Evolutionary conservation across 2,113 vertebrate genomes (phyloP), one percentile per base, ranked within the genome.

Genomic region (Seriola dumerili): DNA sequence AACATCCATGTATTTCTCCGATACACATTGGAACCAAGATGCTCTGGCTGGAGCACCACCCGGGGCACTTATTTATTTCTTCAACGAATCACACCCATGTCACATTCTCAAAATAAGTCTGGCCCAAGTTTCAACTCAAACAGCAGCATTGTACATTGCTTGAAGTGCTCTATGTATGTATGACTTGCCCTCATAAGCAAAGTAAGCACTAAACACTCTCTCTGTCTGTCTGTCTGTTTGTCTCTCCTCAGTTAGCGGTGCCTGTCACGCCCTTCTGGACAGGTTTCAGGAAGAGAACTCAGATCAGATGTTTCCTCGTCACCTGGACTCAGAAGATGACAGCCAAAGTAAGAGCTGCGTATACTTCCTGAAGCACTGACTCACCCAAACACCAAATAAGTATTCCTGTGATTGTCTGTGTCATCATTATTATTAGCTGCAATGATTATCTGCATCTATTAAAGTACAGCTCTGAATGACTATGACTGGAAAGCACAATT

Each of bases 241-340:
- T 86, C 42, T 62, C n/a, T 87, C 42, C 44, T 76, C 76, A 96
- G 95, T 93, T 5, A 86, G 77, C 92, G 89, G 85, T 48, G 78
- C 84, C 85, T 91, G 91, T 63, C 36, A 84, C 3, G 78, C 83
- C 25, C 63, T 95, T 23, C 74, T 94, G 85, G 90, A 93, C 76
- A 76, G 75, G 75, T 81, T 86, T 58, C 83, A 83, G 23, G 91
- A 95, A 36, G 83, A 93, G 34, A 81, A 65, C 73, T 72, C 92
- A 46, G 74, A 85, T 23, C 80, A 80, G 8, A 48, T 85, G 67
- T 81, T 91, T 67, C 23, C 80, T 80, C 86, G 21, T 70, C 74
- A 72, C 57, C 46, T 76, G 58, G 87, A 76, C 29, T 61, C 71
- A 72, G 82, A 84, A 42, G 87, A 94, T n/a, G 81, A 90, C 72